A percentile compares a stretch with the other conserved stretches of the same genome.
Conservation (phyloP, 1,140 invertebrate species). For the Drosophila ficusphila region DNA sequence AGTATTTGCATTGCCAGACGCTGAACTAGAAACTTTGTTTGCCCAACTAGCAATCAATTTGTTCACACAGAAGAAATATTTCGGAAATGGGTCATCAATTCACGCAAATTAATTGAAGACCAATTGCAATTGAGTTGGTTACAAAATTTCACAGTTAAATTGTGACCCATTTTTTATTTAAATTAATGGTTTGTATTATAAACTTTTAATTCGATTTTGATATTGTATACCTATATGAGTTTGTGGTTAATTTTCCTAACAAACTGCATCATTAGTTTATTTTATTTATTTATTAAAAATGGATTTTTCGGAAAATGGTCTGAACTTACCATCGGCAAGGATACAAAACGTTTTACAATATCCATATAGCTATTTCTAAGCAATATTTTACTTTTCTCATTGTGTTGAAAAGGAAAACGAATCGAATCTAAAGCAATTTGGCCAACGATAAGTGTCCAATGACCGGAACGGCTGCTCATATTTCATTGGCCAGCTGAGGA, state of each 20-base stretch:
- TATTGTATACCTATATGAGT: no score
- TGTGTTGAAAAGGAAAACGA: not conserved
- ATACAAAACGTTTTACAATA: no score
- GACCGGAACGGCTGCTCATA: slow-evolving; percentile 26
- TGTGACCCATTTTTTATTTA: no score
- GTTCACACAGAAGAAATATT: not conserved
- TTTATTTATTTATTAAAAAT: no score
- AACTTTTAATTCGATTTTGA: no score
- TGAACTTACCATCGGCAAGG: no score
- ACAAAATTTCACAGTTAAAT: no score
- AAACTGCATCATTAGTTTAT: no score
- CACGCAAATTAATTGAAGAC: not conserved
- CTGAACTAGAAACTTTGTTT: slow-evolving; percentile 12
- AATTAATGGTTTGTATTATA: no score
- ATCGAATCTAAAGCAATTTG: slow-evolving; percentile 21
- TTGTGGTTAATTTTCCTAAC: no score
- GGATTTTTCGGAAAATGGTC: no score
- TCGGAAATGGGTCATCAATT: not conserved
- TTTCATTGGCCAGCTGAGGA: slow-evolving; percentile 17
- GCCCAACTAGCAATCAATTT: slow-evolving; percentile 30
- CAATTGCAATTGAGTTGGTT: no score
- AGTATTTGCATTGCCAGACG: slow-evolving; percentile 34
- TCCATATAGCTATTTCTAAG: not conserved
- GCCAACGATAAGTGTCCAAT: slow-evolving; percentile 23
- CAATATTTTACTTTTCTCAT: not conserved